Conservation (phyloP, 1,140 invertebrate genomes). For the Caligus rogercresseyi region DNA sequence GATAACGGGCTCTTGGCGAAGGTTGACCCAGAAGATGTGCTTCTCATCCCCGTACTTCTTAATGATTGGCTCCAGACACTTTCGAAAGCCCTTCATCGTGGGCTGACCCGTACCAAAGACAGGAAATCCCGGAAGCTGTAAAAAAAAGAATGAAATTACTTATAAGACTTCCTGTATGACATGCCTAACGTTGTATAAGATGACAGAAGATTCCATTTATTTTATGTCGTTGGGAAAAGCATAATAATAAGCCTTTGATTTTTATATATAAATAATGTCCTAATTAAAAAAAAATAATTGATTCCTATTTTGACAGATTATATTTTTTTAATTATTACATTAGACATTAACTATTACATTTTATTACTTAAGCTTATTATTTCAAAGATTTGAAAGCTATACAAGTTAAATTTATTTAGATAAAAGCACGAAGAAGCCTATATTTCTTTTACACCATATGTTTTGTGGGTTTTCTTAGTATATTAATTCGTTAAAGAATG, state of each 20-base stretch:
- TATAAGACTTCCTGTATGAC: not conserved
- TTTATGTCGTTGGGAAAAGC: not conserved
- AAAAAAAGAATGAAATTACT: not conserved
- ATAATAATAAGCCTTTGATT: not conserved
- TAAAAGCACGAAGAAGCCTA: too few relatives aligned
- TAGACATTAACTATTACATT: too few relatives aligned
- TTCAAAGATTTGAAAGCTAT: too few relatives aligned
- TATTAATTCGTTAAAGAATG: too few relatives aligned
- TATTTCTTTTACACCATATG: too few relatives aligned
- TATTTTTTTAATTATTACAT: too few relatives aligned
- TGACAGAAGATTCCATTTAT: not conserved
- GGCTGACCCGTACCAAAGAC: constrained; percentile 18
- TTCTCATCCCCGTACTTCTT: constrained; percentile 21
- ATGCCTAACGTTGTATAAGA: not conserved
- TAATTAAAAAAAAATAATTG: too few relatives aligned
- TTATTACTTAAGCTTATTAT: too few relatives aligned
- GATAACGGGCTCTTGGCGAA: constrained; percentile 16
- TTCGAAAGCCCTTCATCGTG: constrained; percentile 10
- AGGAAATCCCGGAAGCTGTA: constrained; percentile 19
- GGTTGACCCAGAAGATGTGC: constrained; percentile 17
- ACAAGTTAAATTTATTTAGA: too few relatives aligned
- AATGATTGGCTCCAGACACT: constrained; percentile 16
- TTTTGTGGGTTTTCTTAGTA: too few relatives aligned
- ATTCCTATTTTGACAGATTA: too few relatives aligned
- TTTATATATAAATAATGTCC: too few relatives aligned